phyloP scores from a whole-genome alignment of 2,888 invertebrate species.

The Caenorhabditis becei region DNA sequence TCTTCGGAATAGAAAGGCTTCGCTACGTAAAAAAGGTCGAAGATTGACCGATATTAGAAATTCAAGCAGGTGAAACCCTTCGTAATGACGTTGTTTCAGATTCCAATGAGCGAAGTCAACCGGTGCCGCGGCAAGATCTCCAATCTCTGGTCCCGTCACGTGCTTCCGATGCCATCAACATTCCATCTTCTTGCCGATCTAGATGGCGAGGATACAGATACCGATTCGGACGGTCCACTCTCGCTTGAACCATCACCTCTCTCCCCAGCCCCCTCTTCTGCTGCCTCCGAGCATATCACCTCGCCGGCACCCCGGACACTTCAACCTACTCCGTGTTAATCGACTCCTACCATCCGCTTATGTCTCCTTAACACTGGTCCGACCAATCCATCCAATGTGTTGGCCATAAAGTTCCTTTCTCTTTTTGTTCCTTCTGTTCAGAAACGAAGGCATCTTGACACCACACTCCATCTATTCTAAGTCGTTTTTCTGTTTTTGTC shows the following conservation, averaged over 20 bases:
- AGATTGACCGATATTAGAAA: conserved; percentile 1
- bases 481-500: not conserved
- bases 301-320: conserved; percentile 61
- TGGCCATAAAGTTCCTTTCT: conserved; percentile 39
- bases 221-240: conserved; percentile 31
- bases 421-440: conserved; percentile 21
- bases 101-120: conserved; percentile 63
- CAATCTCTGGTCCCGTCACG: conserved; percentile 62
- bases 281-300: conserved; percentile 52
- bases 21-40: not conserved
- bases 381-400: conserved; percentile 31
- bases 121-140: conserved; percentile 62
- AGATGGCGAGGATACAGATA: conserved; percentile 34
- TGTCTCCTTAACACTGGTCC: conserved; percentile 36
- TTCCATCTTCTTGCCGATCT: conserved; percentile 61
- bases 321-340: conserved; percentile 69
- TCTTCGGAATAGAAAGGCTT: not conserved
- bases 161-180: conserved; percentile 64
- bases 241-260: conserved; percentile 17
- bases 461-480: not conserved
- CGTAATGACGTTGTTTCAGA: conserved; percentile 47
- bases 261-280: conserved; percentile 51
- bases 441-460: conserved; percentile 11
- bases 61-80: not conserved
- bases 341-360: conserved; percentile 20